Percentiles rank a stretch among this genome's conserved stretches.
Conservation (phyloP, 2,113 vertebrate genomes). For the Cottus gobio region DNA sequence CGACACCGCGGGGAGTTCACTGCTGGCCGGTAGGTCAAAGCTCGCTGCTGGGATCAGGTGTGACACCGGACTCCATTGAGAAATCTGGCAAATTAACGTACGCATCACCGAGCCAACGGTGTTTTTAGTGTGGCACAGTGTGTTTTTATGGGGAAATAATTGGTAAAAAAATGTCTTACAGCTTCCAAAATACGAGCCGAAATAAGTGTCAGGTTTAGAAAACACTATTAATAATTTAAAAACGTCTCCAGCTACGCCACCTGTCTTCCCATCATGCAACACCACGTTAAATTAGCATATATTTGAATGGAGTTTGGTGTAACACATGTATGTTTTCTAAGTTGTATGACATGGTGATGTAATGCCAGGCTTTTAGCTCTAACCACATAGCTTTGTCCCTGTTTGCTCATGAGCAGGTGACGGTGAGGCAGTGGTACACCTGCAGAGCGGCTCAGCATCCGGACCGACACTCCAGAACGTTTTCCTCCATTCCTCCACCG, state of each 20-base stretch:
- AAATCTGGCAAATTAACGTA: background rate
- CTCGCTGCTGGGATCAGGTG: background rate
- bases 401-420: conserved; percentile 18
- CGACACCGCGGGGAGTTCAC: conserved; percentile 50
- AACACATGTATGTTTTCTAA: too few relatives aligned
- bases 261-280: background rate
- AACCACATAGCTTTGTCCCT: background rate
- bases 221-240: background rate
- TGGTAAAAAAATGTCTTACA: background rate
- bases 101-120: too few relatives aligned
- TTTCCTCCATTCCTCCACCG: conserved; percentile 71
- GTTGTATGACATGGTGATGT: too few relatives aligned
- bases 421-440: conserved; percentile 5
- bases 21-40: conserved; percentile 76
- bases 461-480: conserved; percentile 14
- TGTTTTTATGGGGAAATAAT: too few relatives aligned
- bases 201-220: too few relatives aligned
- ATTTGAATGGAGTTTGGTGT: background rate
- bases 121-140: too few relatives aligned
- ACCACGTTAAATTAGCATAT: background rate
- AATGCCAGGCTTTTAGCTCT: too few relatives aligned
- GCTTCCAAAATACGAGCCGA: too few relatives aligned
- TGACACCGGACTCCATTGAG: background rate
- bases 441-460: conserved; percentile 44
- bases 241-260: background rate